Evolutionary conservation across 2,113 vertebrate genomes (phyloP), one percentile per base, ranked within the genome.

Genomic region (Epinephelus fuscoguttatus): DNA sequence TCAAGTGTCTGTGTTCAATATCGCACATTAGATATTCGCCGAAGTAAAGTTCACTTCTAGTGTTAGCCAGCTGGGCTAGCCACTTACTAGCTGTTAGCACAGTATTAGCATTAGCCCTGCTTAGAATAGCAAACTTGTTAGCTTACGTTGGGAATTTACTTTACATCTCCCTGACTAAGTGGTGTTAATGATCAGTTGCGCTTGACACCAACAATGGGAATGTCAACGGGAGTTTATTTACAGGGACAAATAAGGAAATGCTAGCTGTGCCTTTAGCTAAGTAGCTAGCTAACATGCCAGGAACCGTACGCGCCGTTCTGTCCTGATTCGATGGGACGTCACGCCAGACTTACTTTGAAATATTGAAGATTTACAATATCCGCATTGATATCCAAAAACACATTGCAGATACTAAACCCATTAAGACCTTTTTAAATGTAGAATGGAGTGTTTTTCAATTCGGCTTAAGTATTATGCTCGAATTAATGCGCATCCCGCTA

Each of bases 11-110:
- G 33, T 21, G 17, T 17, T 2, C 4, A 19, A 2, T 2, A n/a
- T 25, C n/a, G 33, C 37, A 56, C 18, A 18, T 64, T 18, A 50
- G 7, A n/a, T 55, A 56, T 83, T 74, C 63, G 37, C 12, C 55
- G 47, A 82, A 89, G 80, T 85, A 75, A 90, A 91, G 82, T 92
- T 88, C 78, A 84, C 75, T 84, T 79, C 9, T 62, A 21, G 53
- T 68, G 66, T 81, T 86, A 82, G 64, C 75, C 56, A 61, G 33
- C n/a, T 19, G 17, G 14, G 61, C 57, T 87, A 87, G 61, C 75
- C 49, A 53, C 17, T 21, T 15, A 55, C 49, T 83, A 87, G 83
- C 86, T 45, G 21, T 45, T 90, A 90, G 77, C 90, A 76, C 53
- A 72, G 49, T 56, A 60, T 86, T 88, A 88, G 87, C 87, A 63